Conservation (phyloP, 2,113 vertebrate species). For the Cettia cetti region DNA sequence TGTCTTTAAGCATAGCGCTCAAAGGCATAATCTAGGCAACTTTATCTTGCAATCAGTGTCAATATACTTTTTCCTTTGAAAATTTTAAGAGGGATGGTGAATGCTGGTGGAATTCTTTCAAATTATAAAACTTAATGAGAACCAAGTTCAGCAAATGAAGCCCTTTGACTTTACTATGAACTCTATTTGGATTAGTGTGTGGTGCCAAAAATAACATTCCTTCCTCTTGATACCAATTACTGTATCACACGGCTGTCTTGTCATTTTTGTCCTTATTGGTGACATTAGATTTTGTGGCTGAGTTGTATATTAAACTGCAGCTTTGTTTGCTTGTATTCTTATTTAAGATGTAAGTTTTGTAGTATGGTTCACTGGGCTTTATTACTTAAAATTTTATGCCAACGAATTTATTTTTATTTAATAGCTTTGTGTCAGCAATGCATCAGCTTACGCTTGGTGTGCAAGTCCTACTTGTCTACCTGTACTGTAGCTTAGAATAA, state of each 20-base stretch:
- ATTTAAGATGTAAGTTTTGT: neutral
- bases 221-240: neutral
- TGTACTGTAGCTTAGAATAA: neutral
- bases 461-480: neutral
- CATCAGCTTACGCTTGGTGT: neutral
- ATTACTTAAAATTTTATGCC: neutral
- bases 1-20: neutral
- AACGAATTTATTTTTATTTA: neutral
- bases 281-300: neutral
- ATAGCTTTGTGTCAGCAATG: neutral
- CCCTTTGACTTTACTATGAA: neutral
- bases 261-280: neutral
- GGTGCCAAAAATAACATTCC: neutral
- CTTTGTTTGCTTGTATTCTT: neutral
- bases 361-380: neutral
- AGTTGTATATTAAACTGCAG: neutral
- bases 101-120: neutral
- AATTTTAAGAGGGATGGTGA: neutral
- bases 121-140: neutral
- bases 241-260: fast-evolving
- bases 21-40: neutral
- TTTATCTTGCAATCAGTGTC: neutral
- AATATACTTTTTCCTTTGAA: neutral
- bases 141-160: neutral
- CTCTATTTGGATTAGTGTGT: neutral